Evolutionary conservation across 1,140 invertebrate species (phyloP).

Genomic region (Acromyrmex charruanus): DNA sequence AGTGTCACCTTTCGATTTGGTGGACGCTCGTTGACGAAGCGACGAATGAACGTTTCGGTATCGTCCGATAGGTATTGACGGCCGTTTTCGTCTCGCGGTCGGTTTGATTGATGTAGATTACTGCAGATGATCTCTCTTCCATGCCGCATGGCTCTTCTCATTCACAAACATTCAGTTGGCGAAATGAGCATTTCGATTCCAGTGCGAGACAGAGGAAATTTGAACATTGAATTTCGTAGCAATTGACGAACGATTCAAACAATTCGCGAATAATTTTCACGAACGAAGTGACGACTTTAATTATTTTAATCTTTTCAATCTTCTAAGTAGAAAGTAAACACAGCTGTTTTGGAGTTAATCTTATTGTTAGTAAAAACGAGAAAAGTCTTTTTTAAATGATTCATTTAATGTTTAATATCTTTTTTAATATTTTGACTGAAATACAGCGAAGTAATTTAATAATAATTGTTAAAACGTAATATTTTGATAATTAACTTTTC

Average conservation of each 20-base stretch:
- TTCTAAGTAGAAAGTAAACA: background rate
- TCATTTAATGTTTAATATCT: background rate
- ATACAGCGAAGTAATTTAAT: background rate
- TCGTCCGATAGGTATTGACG: conserved; percentile 8
- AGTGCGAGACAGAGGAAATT: conserved; percentile 8
- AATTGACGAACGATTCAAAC: background rate
- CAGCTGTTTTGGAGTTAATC: background rate
- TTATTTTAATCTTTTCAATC: background rate
- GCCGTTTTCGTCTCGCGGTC: conserved; percentile 38
- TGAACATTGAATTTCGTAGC: background rate
- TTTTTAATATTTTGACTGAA: background rate
- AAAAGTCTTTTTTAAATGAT: background rate
- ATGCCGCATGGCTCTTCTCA: background rate
- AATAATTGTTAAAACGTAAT: conserved; percentile 1
- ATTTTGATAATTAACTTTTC: background rate
- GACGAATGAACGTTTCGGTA: conserved; percentile 24
- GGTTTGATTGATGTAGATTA: conserved; percentile 35
- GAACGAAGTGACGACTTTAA: background rate
- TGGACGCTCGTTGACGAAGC: conserved; percentile 47
- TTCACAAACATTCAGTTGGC: background rate
- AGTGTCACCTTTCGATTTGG: conserved; percentile 48
- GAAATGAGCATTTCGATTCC: conserved; percentile 18
- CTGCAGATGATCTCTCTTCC: conserved; percentile 39
- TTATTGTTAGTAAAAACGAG: too few species aligned
- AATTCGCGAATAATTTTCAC: background rate